Percentiles rank a stretch among this genome's conserved stretches.
Evolutionary conservation across 2,797 vertebrate species (phyloP).

Genomic region (Glyptemys insculpta): DNA sequence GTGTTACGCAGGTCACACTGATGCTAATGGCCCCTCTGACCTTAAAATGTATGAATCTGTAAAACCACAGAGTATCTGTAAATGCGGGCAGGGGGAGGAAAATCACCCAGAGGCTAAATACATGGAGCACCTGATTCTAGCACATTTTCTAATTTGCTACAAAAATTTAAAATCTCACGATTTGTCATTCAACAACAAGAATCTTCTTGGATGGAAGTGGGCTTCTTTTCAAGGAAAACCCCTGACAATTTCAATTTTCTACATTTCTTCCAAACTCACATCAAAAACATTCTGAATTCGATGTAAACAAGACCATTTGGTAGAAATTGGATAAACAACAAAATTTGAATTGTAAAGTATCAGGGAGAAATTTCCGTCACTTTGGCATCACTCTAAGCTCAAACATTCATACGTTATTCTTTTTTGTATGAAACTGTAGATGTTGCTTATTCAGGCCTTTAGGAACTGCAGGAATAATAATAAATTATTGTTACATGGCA

Average conservation of each 20-base stretch:
- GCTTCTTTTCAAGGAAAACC: background rate
- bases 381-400: background rate
- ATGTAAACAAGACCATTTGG: background rate
- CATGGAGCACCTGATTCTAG: background rate
- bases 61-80: background rate
- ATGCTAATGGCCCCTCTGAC: background rate
- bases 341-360: background rate
- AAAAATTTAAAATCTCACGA: background rate
- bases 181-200: background rate
- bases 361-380: background rate
- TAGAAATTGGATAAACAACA: background rate
- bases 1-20: background rate
- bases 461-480: background rate
- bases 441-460: background rate
- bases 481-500: background rate
- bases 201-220: background rate
- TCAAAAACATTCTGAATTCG: background rate
- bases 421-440: background rate
- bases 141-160: background rate
- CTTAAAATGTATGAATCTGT: background rate
- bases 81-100: fast-evolving
- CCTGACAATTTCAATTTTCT: background rate
- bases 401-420: background rate
- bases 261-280: background rate
- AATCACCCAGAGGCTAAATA: background rate